Evolutionary conservation across 2,113 vertebrate species (phyloP), one percentile per base, ranked within the genome.

Genomic region (Ascaphus truei): DNA sequence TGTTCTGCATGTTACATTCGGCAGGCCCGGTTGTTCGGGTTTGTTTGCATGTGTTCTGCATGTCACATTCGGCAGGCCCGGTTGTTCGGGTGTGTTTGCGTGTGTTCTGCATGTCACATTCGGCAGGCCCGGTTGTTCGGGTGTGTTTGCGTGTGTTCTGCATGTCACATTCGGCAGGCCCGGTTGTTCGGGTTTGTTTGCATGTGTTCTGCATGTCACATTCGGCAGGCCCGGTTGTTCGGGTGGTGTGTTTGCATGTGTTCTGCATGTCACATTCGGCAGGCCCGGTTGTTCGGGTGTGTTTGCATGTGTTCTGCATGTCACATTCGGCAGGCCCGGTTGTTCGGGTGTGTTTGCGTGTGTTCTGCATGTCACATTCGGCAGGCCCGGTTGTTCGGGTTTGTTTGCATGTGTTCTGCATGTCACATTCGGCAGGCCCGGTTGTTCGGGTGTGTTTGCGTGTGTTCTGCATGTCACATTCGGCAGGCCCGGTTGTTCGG

Each of bases 91-190:
- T 61, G 43, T 45, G 26, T 43, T 60, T 60, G 25, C 58, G n/a
- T n/a, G n/a, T n/a, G n/a, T n/a, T n/a, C n/a, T n/a, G n/a, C n/a
- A 3, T 60, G 58, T 43, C 58, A 31, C 58, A 29, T 60, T 60
- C 7, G 29, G 25, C 25, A 41, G n/a, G 27, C 58, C 37, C 5
- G 37, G 5, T 43, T 60, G 37, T 60, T 60, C 16, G 7, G 39
- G 34, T 61, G 43, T 45, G 26, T 43, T 60, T 60, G 25, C 58
- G n/a, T n/a, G n/a, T n/a, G n/a, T n/a, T n/a, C n/a, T n/a, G n/a
- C n/a, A 3, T 60, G 58, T 43, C 58, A 31, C 58, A 29, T 60
- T 60, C 7, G 29, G 25, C 25, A 41, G n/a, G 27, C 58, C 37
- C 5, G 37, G 5, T 43, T 60, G 37, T 60, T 60, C 16, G 7